A percentile compares a stretch with the other conserved stretches of the same genome.
Conservation (phyloP, 2,888 invertebrate genomes). For the Nomada fucata region DNA sequence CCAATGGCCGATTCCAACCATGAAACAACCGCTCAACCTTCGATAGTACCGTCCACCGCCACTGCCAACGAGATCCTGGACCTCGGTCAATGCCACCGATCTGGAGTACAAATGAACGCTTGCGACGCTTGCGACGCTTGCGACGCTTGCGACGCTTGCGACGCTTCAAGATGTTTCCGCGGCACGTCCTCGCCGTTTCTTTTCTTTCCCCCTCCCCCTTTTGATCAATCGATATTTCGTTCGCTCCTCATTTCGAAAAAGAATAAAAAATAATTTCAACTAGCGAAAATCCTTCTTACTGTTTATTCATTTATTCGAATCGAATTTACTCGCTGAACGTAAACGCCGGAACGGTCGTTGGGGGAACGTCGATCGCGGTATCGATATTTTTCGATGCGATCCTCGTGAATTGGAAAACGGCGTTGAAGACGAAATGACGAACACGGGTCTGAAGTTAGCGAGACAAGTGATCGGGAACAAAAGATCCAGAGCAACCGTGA, state of each 20-base stretch:
- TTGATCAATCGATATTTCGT: not conserved
- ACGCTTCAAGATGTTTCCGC: slow-evolving; percentile 9
- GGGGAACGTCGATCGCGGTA: too few relatives aligned
- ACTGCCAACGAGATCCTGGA: not conserved
- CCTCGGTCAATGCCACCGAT: slow-evolving; percentile 5
- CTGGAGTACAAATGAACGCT: not conserved
- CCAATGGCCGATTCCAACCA: not conserved
- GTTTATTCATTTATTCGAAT: not conserved
- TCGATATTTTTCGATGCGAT: not conserved
- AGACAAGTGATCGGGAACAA: slow-evolving; percentile 8
- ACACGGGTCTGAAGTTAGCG: not conserved
- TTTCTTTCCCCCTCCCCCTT: too few relatives aligned
- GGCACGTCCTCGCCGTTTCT: not conserved
- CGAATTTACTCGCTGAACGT: not conserved
- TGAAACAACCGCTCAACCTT: slow-evolving; percentile 18
- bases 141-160: not conserved
- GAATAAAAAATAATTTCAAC: slow-evolving; percentile 1
- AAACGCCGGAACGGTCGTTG: not conserved
- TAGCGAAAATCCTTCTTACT: not conserved
- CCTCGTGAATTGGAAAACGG: not conserved
- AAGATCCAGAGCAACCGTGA: slow-evolving; percentile 52
- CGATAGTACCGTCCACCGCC: not conserved
- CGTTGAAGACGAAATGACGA: not conserved
- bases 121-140: not conserved
- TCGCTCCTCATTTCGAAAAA: not conserved